These are phyloP conservation scores for Peromyscus attwateri DNA, from an alignment of 2,797 vertebrate genomes.

Conservation along the genomic window DNA sequence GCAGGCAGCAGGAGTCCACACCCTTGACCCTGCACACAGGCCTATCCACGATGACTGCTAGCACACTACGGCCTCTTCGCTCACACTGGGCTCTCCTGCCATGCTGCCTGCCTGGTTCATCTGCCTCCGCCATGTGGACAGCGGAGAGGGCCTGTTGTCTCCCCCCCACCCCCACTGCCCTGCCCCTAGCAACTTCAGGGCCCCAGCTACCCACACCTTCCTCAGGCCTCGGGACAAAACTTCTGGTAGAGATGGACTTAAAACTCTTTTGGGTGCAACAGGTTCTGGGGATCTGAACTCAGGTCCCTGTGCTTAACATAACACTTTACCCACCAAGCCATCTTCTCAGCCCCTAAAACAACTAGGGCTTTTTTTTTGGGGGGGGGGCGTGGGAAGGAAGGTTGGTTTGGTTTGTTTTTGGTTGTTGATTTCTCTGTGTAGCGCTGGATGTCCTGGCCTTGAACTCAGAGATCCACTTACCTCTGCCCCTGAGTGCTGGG, in stretches of 20 bases:
- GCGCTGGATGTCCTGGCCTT: background rate
- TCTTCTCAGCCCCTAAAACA: background rate
- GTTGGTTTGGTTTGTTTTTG: background rate
- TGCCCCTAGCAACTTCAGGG: background rate
- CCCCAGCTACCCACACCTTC: background rate
- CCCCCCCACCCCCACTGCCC: background rate
- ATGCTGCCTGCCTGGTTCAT: background rate
- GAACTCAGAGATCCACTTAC: background rate
- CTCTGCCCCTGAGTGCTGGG: background rate
- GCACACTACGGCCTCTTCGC: background rate
- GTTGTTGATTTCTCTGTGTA: background rate
- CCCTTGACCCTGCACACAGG: background rate
- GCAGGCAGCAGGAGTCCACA: background rate
- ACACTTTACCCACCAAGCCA: background rate
- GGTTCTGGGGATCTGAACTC: background rate
- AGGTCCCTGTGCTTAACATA: background rate
- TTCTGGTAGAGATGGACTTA: background rate
- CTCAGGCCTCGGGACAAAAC: background rate
- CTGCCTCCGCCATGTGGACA: background rate
- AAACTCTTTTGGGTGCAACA: background rate
- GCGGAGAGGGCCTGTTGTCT: background rate
- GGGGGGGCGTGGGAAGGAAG: rapidly evolving
- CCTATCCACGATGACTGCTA: rapidly evolving
- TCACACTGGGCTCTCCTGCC: background rate
- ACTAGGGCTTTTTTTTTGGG: background rate